A percentile compares a stretch with the other conserved stretches of the same genome.
Evolutionary conservation across 2,888 invertebrate species (phyloP).

Genomic region (Cheiracanthium punctorium): DNA sequence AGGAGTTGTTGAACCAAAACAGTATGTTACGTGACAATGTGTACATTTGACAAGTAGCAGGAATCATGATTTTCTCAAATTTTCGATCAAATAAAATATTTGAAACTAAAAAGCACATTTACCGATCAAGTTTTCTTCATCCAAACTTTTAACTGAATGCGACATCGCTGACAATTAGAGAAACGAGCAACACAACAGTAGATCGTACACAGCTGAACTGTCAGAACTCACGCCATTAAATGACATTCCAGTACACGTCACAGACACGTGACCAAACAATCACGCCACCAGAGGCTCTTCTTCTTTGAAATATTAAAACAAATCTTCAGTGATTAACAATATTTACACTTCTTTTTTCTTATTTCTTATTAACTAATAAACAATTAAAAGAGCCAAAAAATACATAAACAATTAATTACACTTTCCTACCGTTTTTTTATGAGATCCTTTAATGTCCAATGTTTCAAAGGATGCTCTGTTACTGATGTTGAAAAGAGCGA

Average conservation of each 20-base stretch:
- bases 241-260: conserved; percentile 61
- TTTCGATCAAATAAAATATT: not conserved
- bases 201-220: conserved; percentile 50
- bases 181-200: not conserved
- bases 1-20: conserved; percentile 40
- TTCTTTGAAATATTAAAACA: not conserved
- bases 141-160: conserved; percentile 51
- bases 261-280: conserved; percentile 53
- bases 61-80: no score
- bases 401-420: no score
- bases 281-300: conserved; percentile 39
- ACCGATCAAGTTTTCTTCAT: conserved; percentile 58
- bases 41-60: conserved; percentile 32
- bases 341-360: no score
- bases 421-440: no score
- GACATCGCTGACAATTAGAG: conserved; percentile 33
- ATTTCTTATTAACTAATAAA: no score
- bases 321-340: no score
- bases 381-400: no score
- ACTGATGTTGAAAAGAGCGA: no score
- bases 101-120: not conserved
- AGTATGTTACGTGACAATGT: conserved; percentile 17
- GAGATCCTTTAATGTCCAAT: no score
- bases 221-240: conserved; percentile 64
- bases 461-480: no score